A percentile compares a stretch with the other conserved stretches of the same genome.
Conservation (phyloP, 2,888 invertebrate species). For the Drosophila atroscutellata region DNA sequence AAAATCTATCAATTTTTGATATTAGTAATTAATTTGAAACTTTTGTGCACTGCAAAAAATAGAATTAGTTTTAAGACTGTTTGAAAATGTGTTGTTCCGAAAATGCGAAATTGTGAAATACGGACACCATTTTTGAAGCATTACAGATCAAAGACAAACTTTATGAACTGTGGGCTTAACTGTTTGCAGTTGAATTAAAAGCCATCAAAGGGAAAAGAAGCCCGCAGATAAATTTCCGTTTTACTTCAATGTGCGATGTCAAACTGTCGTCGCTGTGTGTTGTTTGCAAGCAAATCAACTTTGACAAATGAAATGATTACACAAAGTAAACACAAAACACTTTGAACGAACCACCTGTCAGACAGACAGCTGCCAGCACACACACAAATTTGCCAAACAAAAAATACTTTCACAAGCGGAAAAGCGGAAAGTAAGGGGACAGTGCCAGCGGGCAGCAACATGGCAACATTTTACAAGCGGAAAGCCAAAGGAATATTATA, state of each 20-base stretch:
- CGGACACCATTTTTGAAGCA: not conserved
- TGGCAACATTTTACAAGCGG: constrained; percentile 71
- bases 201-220: not conserved
- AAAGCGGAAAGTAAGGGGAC: not conserved
- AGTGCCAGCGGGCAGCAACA: constrained; percentile 23
- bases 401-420: constrained; percentile 15
- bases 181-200: constrained; percentile 9
- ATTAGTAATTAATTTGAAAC: not conserved
- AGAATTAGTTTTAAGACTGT: not conserved
- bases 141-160: not conserved
- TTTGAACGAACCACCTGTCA: constrained; percentile 76
- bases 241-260: constrained; percentile 46
- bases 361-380: constrained; percentile 37
- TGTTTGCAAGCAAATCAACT: constrained; percentile 63
- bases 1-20: not conserved
- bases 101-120: not conserved
- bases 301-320: constrained; percentile 80
- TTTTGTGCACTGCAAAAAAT: not conserved
- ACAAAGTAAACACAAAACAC: constrained; percentile 74
- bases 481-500: constrained; percentile 77
- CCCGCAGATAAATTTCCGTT: constrained; percentile 18
- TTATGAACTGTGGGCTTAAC: not conserved
- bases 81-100: not conserved
- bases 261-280: constrained; percentile 61
- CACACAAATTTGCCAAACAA: constrained; percentile 44